A percentile compares a stretch with the other conserved stretches of the same genome.
These are phyloP conservation scores for Acanthaster planci DNA, from an alignment of 35 echinoderm and acorn worm genomes.

Conservation along the genomic window DNA sequence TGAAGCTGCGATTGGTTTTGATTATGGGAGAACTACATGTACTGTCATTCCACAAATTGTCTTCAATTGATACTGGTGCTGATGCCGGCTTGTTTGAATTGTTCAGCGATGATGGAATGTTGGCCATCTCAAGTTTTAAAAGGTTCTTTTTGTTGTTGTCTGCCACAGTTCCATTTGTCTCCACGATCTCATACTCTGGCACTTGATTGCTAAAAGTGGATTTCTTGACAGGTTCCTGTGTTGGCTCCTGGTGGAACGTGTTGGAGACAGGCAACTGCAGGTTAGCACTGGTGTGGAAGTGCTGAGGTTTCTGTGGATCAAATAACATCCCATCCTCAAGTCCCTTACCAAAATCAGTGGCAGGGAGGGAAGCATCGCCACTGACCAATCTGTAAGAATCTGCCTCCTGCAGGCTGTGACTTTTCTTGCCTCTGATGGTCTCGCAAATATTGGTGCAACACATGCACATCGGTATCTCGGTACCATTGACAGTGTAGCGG, in stretches of 20 bases:
- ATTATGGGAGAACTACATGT: background rate
- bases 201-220: too few species aligned
- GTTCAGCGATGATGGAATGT: background rate
- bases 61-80: background rate
- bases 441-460: background rate
- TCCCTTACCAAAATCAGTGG: too few species aligned
- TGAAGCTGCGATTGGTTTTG: background rate
- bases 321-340: too few species aligned
- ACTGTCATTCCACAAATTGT: background rate
- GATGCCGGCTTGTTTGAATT: background rate
- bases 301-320: too few species aligned
- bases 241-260: too few species aligned
- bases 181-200: too few species aligned
- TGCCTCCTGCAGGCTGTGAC: background rate
- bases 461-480: constrained; percentile 52
- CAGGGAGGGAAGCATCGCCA: background rate
- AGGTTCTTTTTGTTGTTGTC: constrained; percentile 6
- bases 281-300: too few species aligned
- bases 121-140: constrained; percentile 6
- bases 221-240: too few species aligned
- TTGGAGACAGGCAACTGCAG: too few species aligned
- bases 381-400: background rate
- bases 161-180: background rate
- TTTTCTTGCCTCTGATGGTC: background rate
- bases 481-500: constrained; percentile 72